Evolutionary conservation across 1,140 invertebrate genomes (phyloP), one percentile per base, ranked within the genome.

Genomic region (Drosophila hydei): DNA sequence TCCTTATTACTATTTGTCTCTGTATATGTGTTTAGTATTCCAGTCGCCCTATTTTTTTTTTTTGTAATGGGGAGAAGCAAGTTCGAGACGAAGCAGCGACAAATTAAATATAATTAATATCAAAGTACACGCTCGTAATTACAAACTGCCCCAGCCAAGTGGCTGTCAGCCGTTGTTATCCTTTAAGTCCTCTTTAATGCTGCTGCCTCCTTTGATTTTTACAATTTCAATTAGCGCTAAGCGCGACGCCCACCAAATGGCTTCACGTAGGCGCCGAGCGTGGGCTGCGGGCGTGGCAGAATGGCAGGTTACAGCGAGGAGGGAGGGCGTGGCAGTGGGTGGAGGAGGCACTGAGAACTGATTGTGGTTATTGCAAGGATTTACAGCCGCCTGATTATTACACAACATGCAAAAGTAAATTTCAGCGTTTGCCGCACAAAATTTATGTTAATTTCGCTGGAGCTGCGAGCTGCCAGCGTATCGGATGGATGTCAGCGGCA

Each of bases 221-320:
- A 79, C 81, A 85, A 87, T 85, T 87, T 85, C 81, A 85, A 85
- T 85, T 85, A 87, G 83, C 77, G 77, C 62, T 72, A 62, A 87
- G 67, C 58, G 73, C 58, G 74, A 54, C 48, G 73, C 58, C 62
- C 23, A 42, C 67, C 62, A 63, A 72, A 38, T 47, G 42, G 5
- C 56, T 43, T 45, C 45, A n/a, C 19, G 43, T 19, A 47, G 59
- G 51, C 36, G 25, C 43, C 23, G 56, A 59, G 25, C 21, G 43
- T 50, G 54, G n/a, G 25, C 21, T 5, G 9, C 6, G 25, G 16
- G 33, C 47, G 47, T 30, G 2, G 43, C 9, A 11, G 50, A 4
- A 9, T n/a, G n/a, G n/a, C 30, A 33, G 9, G 8, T 30, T 30
- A 30, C 27, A 0, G 40, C 0, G 2, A 2, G 14, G 0, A 8